These are phyloP conservation scores for Gallinago nigripennis DNA, from an alignment of 2,797 vertebrate species.

Conservation along the genomic window DNA sequence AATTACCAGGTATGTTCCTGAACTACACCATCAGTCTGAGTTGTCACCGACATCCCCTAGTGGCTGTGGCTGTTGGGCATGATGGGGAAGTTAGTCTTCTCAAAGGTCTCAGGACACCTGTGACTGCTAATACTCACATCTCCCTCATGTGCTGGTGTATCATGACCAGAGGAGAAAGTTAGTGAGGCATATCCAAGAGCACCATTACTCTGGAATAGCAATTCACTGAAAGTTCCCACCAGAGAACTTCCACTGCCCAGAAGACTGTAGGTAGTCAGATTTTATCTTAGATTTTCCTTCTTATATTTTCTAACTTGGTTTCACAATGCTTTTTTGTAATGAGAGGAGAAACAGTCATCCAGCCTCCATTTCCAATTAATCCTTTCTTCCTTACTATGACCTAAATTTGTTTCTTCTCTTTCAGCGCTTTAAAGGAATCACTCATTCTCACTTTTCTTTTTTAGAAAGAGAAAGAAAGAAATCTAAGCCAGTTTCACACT, in stretches of 20 bases:
- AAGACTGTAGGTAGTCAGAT: background rate
- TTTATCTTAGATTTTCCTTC: background rate
- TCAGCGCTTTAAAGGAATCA: background rate
- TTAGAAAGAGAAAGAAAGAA: background rate
- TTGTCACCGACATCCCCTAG: background rate
- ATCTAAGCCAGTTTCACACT: background rate
- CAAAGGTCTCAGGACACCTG: background rate
- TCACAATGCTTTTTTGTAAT: background rate
- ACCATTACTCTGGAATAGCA: background rate
- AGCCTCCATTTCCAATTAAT: background rate
- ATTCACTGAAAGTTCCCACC: background rate
- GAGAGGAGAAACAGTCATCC: background rate
- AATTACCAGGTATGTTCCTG: background rate
- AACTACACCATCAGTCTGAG: background rate
- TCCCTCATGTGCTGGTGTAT: accelerated
- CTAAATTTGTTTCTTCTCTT: constrained; percentile 14
- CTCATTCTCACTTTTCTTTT: background rate
- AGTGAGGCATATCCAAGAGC: background rate
- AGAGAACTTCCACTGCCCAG: background rate
- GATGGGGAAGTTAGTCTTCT: background rate
- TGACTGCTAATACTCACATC: background rate
- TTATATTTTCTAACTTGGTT: background rate
- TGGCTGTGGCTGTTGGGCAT: background rate
- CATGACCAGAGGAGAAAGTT: background rate
- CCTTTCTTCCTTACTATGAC: background rate